Evolutionary conservation across 1,140 invertebrate species (phyloP).

Genomic region (Marisa cornuarietis): DNA sequence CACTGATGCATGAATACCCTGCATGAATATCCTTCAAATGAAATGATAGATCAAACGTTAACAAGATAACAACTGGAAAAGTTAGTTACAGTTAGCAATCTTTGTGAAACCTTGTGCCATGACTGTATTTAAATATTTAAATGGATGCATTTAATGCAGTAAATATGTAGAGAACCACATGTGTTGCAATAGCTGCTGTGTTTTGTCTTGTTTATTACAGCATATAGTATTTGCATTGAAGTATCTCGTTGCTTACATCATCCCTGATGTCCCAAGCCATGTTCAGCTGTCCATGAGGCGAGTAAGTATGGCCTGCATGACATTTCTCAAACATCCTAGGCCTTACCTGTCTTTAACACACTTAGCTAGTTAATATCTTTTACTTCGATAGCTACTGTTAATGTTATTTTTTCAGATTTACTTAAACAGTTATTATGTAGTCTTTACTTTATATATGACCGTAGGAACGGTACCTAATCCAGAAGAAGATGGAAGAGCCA

Average conservation of each 20-base stretch:
- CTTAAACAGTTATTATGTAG: background rate
- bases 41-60: too few relatives aligned
- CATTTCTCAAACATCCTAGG: too few relatives aligned
- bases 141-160: background rate
- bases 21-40: too few relatives aligned
- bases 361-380: too few relatives aligned
- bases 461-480: conserved; percentile 17
- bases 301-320: conserved; percentile 41
- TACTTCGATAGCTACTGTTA: too few relatives aligned
- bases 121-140: too few relatives aligned
- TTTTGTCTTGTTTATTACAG: conserved; percentile 44
- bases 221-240: conserved; percentile 66
- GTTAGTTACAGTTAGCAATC: too few relatives aligned
- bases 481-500: conserved; percentile 15
- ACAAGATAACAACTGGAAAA: too few relatives aligned
- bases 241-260: conserved; percentile 61
- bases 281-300: conserved; percentile 56
- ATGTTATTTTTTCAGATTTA: background rate
- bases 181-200: too few relatives aligned
- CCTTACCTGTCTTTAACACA: too few relatives aligned
- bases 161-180: background rate
- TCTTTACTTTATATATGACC: background rate
- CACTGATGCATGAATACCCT: too few relatives aligned
- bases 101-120: too few relatives aligned
- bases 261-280: conserved; percentile 62